phyloP scores from a whole-genome alignment of 1,140 invertebrate species.

The Lepidostoma basale region DNA sequence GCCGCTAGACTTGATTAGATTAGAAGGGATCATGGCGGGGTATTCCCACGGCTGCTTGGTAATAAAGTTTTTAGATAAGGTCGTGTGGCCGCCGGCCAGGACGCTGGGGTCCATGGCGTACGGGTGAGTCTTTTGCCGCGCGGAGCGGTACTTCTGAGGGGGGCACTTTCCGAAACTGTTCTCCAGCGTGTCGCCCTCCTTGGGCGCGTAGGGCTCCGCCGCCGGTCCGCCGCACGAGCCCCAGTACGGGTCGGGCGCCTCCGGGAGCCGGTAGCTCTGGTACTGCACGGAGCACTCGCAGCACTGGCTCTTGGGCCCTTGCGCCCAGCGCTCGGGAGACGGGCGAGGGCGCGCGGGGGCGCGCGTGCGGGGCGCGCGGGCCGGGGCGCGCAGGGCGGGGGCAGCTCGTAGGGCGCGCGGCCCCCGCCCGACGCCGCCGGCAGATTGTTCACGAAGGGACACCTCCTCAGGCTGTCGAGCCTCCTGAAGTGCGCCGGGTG shows the following conservation, averaged over 20 bases:
- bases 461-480: slow-evolving; percentile 76
- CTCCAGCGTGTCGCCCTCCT: slow-evolving; percentile 43
- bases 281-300: slow-evolving; percentile 30
- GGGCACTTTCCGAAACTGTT: slow-evolving; percentile 38
- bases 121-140: slow-evolving; percentile 34
- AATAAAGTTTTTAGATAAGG: slow-evolving; percentile 27
- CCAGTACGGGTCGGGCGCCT: slow-evolving; percentile 23
- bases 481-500: slow-evolving; percentile 84
- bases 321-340: slow-evolving; percentile 16
- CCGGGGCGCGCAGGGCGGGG: slow-evolving; percentile 3
- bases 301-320: slow-evolving; percentile 4
- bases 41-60: no score
- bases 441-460: slow-evolving; percentile 65
- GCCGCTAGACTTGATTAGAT: no score
- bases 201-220: slow-evolving; percentile 32
- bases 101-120: slow-evolving; percentile 33
- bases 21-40: neutral
- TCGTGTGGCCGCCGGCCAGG: slow-evolving; percentile 21
- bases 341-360: neutral
- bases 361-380: neutral
- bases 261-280: neutral
- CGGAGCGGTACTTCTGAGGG: slow-evolving; percentile 11
- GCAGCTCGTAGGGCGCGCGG: slow-evolving; percentile 26
- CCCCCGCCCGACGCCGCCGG: slow-evolving; percentile 36
- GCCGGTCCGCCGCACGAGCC: neutral